Evolutionary conservation across 2,797 vertebrate species (phyloP).

Genomic region (Helostoma temminkii): DNA sequence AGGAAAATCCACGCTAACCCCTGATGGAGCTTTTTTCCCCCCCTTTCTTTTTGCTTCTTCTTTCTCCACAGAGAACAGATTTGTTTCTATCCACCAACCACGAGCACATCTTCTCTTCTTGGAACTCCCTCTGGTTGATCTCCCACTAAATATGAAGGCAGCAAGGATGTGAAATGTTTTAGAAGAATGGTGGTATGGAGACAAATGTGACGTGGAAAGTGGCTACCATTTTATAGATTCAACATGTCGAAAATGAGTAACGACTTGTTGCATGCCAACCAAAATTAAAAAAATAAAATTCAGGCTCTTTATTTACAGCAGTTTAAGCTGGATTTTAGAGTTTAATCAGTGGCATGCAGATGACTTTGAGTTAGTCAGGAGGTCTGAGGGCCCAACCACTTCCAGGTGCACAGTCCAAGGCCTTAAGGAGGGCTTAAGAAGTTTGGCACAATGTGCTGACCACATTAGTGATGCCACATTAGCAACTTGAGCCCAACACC

Average conservation of each 20-base stretch:
- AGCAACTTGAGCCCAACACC: slow-evolving; percentile 35
- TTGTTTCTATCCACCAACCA: slow-evolving; percentile 41
- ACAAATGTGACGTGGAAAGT: slow-evolving; percentile 33
- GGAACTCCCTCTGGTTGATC: slow-evolving; percentile 30
- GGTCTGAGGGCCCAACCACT: slow-evolving; percentile 8
- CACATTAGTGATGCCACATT: slow-evolving; percentile 67
- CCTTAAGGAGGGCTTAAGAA: slow-evolving; percentile 20
- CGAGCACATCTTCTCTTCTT: slow-evolving; percentile 45
- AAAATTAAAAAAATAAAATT: slow-evolving; percentile 3
- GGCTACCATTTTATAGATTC: slow-evolving; percentile 23
- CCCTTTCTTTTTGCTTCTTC: too few species aligned
- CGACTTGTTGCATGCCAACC: neutral
- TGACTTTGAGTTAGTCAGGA: slow-evolving; percentile 10
- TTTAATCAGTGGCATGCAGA: neutral
- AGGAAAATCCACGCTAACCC: slow-evolving; percentile 54
- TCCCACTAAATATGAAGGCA: neutral
- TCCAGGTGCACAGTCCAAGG: slow-evolving; percentile 22
- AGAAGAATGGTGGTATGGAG: slow-evolving; percentile 23
- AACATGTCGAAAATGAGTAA: slow-evolving; percentile 3
- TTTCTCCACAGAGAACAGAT: slow-evolving; percentile 47
- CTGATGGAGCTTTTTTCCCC: neutral
- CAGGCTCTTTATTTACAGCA: neutral
- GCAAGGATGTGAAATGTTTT: slow-evolving; percentile 12
- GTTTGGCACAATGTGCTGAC: slow-evolving; percentile 50
- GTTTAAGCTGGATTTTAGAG: slow-evolving; percentile 7